Conservation (phyloP, 2,797 vertebrate species). For the Micromesistius poutassou region DNA sequence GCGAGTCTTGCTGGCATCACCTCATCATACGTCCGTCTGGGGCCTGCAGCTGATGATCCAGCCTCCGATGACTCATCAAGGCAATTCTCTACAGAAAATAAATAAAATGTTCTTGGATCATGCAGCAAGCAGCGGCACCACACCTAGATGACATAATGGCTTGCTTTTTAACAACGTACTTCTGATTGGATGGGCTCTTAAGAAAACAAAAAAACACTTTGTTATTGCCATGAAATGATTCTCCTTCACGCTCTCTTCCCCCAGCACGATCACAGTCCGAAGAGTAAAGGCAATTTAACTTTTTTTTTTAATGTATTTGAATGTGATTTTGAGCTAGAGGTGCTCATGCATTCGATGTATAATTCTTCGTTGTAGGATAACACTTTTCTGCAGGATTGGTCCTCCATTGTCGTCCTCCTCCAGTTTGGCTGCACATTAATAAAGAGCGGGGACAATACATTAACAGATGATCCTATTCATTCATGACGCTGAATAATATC, state of each 20-base stretch:
- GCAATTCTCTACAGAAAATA: conserved; percentile 2
- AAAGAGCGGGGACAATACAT: neutral
- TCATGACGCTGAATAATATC: neutral
- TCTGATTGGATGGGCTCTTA: conserved; percentile 10
- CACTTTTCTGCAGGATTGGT: neutral
- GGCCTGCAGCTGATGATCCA: conserved; percentile 23
- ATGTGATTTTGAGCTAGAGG: neutral
- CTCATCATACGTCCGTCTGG: conserved; percentile 25
- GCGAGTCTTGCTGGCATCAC: conserved; percentile 43
- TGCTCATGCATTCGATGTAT: neutral
- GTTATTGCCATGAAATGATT: conserved; percentile 19
- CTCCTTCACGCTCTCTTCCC: conserved; percentile 10
- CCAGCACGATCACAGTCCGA: neutral
- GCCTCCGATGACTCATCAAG: conserved; percentile 36
- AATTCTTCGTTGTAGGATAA: no score
- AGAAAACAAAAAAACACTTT: neutral
- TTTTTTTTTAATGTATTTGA: neutral
- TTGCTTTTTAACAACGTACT: conserved; percentile 23
- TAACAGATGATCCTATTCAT: neutral
- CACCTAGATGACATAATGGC: conserved; percentile 61
- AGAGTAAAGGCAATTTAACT: neutral
- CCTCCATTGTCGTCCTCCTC: neutral
- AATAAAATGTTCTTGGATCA: conserved; percentile 18
- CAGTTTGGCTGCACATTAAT: neutral
- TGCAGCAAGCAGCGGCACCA: conserved; percentile 32